Base-by-base conservation (phyloP, 1,140 invertebrate species). In the Procambarus clarkii region DNA sequence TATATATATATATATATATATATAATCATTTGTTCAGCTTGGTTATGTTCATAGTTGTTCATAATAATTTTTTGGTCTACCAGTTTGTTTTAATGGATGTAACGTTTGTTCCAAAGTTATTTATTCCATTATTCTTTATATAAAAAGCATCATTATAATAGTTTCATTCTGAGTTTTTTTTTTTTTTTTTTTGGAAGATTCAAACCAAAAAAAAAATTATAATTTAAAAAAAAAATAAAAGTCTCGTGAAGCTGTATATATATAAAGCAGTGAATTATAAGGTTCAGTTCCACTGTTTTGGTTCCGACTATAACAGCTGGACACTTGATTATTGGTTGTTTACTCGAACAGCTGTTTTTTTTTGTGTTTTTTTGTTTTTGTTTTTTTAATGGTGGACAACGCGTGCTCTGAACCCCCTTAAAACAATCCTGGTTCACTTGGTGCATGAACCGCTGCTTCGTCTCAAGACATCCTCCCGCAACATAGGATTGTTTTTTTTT, bases 401-500 rank as follows among this genome's bases (percentile, higher is more conserved):
- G 24, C 7, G 60, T 24, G 24, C 81, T 69, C 46, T 34, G 34
- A 34, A 34, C 15, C 15, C 77, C 48, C 58, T 60, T 64, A 85
- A 77, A 77, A 60, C 45, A 60, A 60, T 82, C 44, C 18, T 82
- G n/a, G 15, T 74, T 46, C 34, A 45, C 46, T 48, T 79, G 50
- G 76, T 87, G 85, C 85, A 87, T 87, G 85, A n/a, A 24, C n/a
- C 46, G 85, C 79, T 79, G 24, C 69, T 87, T 87, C 77, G 24
- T 34, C 1, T 69, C 21, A 21, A 2, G 50, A 34, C 34, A 34
- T 34, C 48, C 48, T 82, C 3, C 54, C 7, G 24, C 34, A 54
- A 8, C 80, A 50, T 46, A 58, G 54, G 54, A 15, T 58, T 58
- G 46, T 45, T 3, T 24, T 58, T 24, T 2, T 24, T 18, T 45